Conservation (phyloP, 1,140 invertebrate genomes). For the Leucophenga varia region DNA sequence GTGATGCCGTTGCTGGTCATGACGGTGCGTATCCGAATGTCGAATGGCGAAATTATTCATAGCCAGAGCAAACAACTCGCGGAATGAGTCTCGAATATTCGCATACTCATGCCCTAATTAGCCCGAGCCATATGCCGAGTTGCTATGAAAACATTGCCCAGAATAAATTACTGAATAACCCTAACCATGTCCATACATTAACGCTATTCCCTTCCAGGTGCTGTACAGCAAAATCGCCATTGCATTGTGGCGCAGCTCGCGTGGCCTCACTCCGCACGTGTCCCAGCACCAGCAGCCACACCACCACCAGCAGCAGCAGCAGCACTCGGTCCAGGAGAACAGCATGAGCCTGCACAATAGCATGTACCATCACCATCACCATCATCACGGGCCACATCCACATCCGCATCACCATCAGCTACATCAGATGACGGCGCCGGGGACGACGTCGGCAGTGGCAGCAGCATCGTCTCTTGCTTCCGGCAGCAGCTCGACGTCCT, state of each 20-base stretch:
- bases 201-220: constrained; percentile 58
- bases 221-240: constrained; percentile 74
- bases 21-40: constrained; percentile 65
- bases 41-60: too few relatives aligned
- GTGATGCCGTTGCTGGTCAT: constrained; percentile 73
- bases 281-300: constrained; percentile 30
- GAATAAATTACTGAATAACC: too few relatives aligned
- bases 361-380: constrained; percentile 45
- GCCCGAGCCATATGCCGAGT: too few relatives aligned
- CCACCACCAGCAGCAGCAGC: constrained; percentile 17
- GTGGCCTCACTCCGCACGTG: constrained; percentile 60
- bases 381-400: constrained; percentile 15
- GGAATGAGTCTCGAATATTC: too few relatives aligned
- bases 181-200: too few relatives aligned
- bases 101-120: too few relatives aligned
- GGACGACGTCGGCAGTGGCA: constrained; percentile 11
- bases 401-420: constrained; percentile 8
- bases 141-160: too few relatives aligned
- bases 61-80: too few relatives aligned
- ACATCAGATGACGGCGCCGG: constrained; percentile 13
- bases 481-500: constrained; percentile 31
- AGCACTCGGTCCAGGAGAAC: constrained; percentile 32
- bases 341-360: constrained; percentile 47
- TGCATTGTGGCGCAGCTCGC: constrained; percentile 70
- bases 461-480: constrained; percentile 30